Conservation (phyloP, 2,113 vertebrate species). For the Hippocampus comes region DNA sequence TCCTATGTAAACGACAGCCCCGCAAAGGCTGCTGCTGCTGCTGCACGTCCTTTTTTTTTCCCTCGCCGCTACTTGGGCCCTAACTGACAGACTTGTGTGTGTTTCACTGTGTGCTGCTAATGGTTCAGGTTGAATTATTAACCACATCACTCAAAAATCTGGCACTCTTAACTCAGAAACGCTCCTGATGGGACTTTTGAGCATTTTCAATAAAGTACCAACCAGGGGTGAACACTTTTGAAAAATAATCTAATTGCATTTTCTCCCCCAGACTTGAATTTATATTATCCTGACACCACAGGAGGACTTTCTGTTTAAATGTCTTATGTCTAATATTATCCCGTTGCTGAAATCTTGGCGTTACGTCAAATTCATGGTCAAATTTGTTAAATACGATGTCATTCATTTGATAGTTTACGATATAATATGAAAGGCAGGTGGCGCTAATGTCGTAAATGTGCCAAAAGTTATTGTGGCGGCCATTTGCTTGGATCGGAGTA, state of each 20-base stretch:
- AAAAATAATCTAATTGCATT: too few relatives aligned
- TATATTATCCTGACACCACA: too few relatives aligned
- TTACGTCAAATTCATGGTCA: not conserved
- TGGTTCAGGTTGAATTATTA: not conserved
- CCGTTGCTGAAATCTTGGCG: not conserved
- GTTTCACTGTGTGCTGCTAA: slow-evolving; percentile 14
- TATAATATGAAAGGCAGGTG: not conserved
- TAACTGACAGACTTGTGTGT: slow-evolving; percentile 1
- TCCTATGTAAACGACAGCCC: slow-evolving; percentile 81
- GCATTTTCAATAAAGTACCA: not conserved
- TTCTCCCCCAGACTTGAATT: too few relatives aligned
- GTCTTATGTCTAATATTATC: not conserved
- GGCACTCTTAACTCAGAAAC: not conserved
- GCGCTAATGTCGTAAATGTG: not conserved
- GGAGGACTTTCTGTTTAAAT: not conserved
- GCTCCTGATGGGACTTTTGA: too few relatives aligned
- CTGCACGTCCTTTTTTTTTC: slow-evolving; percentile 62
- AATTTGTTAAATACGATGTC: not conserved
- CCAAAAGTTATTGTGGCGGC: not conserved
- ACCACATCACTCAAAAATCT: not conserved
- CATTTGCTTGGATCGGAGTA: not conserved
- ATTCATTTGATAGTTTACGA: not conserved
- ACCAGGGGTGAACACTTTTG: too few relatives aligned
- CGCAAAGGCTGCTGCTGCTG: slow-evolving; percentile 75
- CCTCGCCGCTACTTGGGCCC: not conserved